Conservation (phyloP, 64 coral and sea anemone genomes). For the Stylophora pistillata region DNA sequence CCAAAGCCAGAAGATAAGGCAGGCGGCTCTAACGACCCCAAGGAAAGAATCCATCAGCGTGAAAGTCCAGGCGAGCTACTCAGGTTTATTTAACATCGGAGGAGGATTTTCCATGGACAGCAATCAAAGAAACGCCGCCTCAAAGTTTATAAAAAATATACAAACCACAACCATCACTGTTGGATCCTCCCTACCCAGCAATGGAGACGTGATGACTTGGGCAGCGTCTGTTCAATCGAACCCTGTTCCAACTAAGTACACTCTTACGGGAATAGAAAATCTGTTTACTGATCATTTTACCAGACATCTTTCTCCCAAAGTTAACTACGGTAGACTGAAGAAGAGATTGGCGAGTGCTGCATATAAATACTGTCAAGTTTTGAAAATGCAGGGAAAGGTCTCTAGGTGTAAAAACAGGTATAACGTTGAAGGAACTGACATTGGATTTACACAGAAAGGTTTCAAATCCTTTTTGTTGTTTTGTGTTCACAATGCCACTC, state of each 20-base stretch:
- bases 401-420: no score
- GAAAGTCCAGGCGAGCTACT: constrained; percentile 55
- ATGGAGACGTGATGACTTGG: constrained; percentile 42
- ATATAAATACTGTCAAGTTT: not conserved
- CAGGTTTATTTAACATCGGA: constrained; percentile 44
- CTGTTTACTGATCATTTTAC: constrained; percentile 37
- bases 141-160: constrained; percentile 40
- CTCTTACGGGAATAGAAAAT: constrained; percentile 14
- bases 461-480: no score
- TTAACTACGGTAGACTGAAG: not conserved
- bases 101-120: constrained; percentile 56
- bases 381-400: not conserved
- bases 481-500: no score
- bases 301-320: not conserved
- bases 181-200: constrained; percentile 25
- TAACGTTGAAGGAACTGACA: no score
- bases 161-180: constrained; percentile 41
- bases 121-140: constrained; percentile 41
- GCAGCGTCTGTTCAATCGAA: constrained; percentile 43
- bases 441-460: no score
- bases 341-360: not conserved
- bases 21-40: not conserved
- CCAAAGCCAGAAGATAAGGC: constrained; percentile 18
- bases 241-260: constrained; percentile 40
- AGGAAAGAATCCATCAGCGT: constrained; percentile 6